Evolutionary conservation across 1,140 invertebrate genomes (phyloP), one percentile per base, ranked within the genome.

Genomic region (Diabrotica undecimpunctata): DNA sequence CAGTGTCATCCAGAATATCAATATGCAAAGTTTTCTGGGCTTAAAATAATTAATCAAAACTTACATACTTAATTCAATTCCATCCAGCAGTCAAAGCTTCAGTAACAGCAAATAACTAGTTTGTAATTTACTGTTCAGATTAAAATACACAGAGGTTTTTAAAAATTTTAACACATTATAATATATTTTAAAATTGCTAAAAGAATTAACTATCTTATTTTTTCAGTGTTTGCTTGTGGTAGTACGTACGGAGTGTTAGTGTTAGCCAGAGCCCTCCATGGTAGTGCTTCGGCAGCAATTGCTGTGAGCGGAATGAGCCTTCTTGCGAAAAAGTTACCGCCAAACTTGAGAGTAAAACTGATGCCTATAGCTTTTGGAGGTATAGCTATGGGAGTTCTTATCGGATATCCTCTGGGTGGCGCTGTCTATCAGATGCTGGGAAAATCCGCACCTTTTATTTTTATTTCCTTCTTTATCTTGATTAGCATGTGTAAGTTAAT

Each of bases 331-430:
- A 83, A 73, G 82, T 85, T 77, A 79, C 83, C 35, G 80, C 86
- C 85, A 66, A 83, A 81, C 61, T 78, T 85, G 38, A 81, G 91
- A 59, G 87, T 87, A 38, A 83, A 83, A 74, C 78, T 90, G 8
- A 90, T 93, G 87, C 91, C 91, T 7, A 81, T 90, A 13, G 86
- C 91, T 10, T 83, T 93, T 70, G 90, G 91, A n/a, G 90, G 88
- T 56, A 88, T 90, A 41, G 91, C 91, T 0, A 72, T 91, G 7
- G 91, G 91, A 2, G 90, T 94, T 5, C 79, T 93, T 6, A 75
- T 90, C 0, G 91, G 91, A 0, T 93, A 93, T 78, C 91, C 91
- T 0, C 84, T 92, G 65, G 91, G 91, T 11, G 86, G 90, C 0
- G 82, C 91, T 39, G 81, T 89, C 2, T 93, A 92, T 74, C 87